phyloP scores from a whole-genome alignment of 2,888 invertebrate genomes.

The Lathronympha strigana region DNA sequence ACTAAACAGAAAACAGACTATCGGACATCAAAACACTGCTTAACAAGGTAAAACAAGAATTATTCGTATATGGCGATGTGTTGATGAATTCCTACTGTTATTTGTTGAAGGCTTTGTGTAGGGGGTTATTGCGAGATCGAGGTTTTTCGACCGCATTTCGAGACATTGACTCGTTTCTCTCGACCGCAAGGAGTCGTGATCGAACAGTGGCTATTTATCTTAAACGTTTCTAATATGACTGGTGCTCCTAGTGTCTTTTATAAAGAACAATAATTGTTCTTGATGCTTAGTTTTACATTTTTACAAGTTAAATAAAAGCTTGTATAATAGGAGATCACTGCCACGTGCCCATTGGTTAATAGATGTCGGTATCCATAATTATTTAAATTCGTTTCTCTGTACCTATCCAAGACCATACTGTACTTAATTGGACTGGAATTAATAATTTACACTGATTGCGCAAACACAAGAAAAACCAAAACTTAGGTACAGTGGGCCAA shows the following conservation, averaged over 20 bases:
- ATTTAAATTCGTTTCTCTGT: too few relatives aligned
- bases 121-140: constrained; percentile 40
- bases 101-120: not conserved
- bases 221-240: constrained; percentile 19
- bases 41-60: not conserved
- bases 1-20: not conserved
- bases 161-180: constrained; percentile 46
- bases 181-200: constrained; percentile 55
- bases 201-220: constrained; percentile 30
- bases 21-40: too few relatives aligned
- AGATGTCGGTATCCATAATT: too few relatives aligned
- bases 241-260: not conserved
- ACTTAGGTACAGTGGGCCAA: too few relatives aligned
- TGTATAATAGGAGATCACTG: too few relatives aligned
- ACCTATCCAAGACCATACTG: too few relatives aligned
- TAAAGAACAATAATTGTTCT: not conserved
- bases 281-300: too few relatives aligned
- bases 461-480: too few relatives aligned
- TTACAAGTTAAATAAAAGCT: too few relatives aligned
- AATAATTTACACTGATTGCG: too few relatives aligned
- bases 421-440: too few relatives aligned
- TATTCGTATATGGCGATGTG: not conserved
- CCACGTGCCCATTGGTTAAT: too few relatives aligned
- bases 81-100: not conserved
- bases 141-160: constrained; percentile 49